A percentile compares a stretch with the other conserved stretches of the same genome.
Conservation (phyloP, 2,797 vertebrate species). For the Sylvia borin region DNA sequence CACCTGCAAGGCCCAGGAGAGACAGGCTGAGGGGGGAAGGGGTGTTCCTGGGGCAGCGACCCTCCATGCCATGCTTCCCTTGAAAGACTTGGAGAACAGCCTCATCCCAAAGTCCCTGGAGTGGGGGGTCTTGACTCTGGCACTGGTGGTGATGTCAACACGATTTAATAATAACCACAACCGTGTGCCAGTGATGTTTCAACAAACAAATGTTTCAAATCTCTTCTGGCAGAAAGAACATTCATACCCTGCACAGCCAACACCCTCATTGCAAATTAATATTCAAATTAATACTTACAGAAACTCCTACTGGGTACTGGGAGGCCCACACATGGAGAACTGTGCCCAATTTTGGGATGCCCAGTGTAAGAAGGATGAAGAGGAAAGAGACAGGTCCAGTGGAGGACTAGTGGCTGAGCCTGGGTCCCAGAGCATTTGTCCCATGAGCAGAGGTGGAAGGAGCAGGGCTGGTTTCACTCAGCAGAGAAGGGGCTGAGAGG, state of each 20-base stretch:
- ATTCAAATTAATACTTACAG: conserved; percentile 29
- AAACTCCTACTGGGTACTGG: not conserved
- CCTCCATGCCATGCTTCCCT: not conserved
- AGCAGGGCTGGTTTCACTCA: not conserved
- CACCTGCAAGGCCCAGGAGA: not conserved
- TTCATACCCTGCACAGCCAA: not conserved
- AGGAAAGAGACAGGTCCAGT: not conserved
- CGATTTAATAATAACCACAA: not conserved
- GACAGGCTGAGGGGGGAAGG: not conserved
- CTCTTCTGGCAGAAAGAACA: not conserved
- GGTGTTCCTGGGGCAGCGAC: not conserved
- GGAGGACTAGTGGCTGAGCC: not conserved
- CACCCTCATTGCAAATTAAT: not conserved
- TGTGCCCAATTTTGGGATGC: not conserved
- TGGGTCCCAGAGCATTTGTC: not conserved
- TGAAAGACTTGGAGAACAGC: not conserved
- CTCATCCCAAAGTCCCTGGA: not conserved
- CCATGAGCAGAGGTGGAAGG: not conserved
- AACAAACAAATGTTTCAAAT: not conserved
- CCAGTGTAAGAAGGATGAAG: not conserved
- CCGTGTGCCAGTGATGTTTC: not conserved
- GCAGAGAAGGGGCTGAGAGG: not conserved
- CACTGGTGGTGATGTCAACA: not conserved
- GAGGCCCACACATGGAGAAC: not conserved
- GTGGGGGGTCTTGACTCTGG: not conserved